phyloP scores from a whole-genome alignment of 2,888 invertebrate species.

The Slavum lentiscoides region DNA sequence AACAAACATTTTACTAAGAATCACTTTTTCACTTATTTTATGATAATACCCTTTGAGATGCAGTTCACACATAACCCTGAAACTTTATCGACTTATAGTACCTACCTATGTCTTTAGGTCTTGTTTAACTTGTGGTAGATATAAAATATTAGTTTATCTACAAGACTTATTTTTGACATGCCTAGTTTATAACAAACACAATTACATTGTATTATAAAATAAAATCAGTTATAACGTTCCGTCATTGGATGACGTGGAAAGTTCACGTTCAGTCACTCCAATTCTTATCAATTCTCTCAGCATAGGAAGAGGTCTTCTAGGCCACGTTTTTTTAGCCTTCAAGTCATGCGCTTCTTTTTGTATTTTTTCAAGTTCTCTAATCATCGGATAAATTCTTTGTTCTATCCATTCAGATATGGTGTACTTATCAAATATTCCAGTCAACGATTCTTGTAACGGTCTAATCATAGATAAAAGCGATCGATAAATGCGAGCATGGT shows the following conservation, averaged over 20 bases:
- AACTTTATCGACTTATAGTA: constrained; percentile 38
- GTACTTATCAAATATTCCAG: constrained; percentile 66
- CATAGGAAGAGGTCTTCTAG: constrained; percentile 66
- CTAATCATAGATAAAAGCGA: constrained; percentile 64
- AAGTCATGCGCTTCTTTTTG: constrained; percentile 64
- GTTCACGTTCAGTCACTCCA: constrained; percentile 59
- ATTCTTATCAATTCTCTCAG: constrained; percentile 62
- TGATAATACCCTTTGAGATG: constrained; percentile 49
- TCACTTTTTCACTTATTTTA: constrained; percentile 45
- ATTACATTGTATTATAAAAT: background rate
- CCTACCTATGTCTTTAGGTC: constrained; percentile 22
- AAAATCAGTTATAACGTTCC: constrained; percentile 6
- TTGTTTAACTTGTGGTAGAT: background rate
- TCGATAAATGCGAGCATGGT: constrained; percentile 66
- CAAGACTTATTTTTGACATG: constrained; percentile 12
- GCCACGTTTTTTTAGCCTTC: constrained; percentile 65
- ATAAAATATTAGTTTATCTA: constrained; percentile 17
- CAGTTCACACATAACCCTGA: constrained; percentile 44
- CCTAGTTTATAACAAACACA: constrained; percentile 15
- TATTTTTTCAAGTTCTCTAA: constrained; percentile 64
- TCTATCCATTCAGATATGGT: constrained; percentile 71
- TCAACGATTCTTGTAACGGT: constrained; percentile 65
- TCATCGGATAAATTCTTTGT: constrained; percentile 67
- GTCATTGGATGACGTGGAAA: constrained; percentile 20
- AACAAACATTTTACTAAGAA: constrained; percentile 36